phyloP scores from a whole-genome alignment of 2,113 vertebrate species.

The Monopterus albus region DNA sequence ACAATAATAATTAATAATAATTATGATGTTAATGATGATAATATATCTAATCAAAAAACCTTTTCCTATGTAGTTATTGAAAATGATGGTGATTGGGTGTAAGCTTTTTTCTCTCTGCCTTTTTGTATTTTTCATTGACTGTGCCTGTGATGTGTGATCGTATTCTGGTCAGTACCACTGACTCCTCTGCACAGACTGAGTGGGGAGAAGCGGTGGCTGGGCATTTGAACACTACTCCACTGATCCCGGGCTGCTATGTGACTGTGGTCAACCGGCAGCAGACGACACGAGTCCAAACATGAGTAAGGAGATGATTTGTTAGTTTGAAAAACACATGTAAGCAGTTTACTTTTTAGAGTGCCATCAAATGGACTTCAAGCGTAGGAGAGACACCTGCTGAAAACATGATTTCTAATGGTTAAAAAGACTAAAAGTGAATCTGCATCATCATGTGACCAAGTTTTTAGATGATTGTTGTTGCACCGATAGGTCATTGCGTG shows the following conservation, averaged over 20 bases:
- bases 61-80: constrained; percentile 78
- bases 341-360: constrained; percentile 59
- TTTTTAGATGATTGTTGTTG: constrained; percentile 22
- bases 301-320: constrained; percentile 25
- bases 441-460: constrained; percentile 59
- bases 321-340: constrained; percentile 31
- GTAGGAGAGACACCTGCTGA: constrained; percentile 7
- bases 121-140: constrained; percentile 65
- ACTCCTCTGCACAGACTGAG: constrained; percentile 34
- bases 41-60: constrained; percentile 81
- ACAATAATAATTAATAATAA: constrained; percentile 80
- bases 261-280: too few species aligned
- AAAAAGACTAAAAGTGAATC: constrained; percentile 19
- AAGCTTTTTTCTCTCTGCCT: constrained; percentile 70
- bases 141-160: constrained; percentile 49
- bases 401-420: neutral
- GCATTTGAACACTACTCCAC: constrained; percentile 61
- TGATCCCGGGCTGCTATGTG: constrained; percentile 52
- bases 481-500: constrained; percentile 5
- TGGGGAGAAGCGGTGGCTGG: constrained; percentile 30
- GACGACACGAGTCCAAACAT: constrained; percentile 3
- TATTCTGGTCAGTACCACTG: constrained; percentile 57
- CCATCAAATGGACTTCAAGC: constrained; percentile 52
- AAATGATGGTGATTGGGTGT: constrained; percentile 79
- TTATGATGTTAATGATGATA: constrained; percentile 79